A percentile compares a stretch with the other conserved stretches of the same genome.
These are phyloP conservation scores for Nemoura dubitans DNA, from an alignment of 2,888 invertebrate species.

Conservation along the genomic window DNA sequence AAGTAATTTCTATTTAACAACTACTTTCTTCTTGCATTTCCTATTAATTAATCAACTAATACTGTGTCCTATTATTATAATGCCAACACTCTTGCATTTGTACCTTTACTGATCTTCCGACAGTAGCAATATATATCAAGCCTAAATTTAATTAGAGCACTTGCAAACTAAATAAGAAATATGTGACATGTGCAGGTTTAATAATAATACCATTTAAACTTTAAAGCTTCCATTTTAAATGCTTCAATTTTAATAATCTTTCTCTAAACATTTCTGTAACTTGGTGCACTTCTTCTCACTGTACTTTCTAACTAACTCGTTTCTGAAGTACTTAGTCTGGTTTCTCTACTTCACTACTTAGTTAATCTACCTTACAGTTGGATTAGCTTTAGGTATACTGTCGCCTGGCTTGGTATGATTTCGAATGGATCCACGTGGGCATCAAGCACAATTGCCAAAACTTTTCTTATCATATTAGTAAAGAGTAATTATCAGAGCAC, in stretches of 20 bases:
- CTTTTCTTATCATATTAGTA: no score
- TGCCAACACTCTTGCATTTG: not conserved
- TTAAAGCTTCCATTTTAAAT: slow-evolving; percentile 1
- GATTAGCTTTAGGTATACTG: not conserved
- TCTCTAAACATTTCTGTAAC: slow-evolving; percentile 25
- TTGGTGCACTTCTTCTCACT: not conserved
- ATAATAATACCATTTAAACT: not conserved
- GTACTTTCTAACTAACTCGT: not conserved
- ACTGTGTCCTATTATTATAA: not conserved
- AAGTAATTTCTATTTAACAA: not conserved
- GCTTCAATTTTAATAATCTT: slow-evolving; percentile 30
- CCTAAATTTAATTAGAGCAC: not conserved
- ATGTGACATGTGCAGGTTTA: slow-evolving; percentile 1
- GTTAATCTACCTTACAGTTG: no score
- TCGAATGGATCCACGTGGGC: no score
- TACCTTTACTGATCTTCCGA: not conserved
- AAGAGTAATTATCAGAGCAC: no score
- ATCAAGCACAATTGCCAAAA: no score
- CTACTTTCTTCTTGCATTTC: slow-evolving; percentile 15
- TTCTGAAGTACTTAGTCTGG: not conserved
- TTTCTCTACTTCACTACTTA: not conserved
- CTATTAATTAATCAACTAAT: slow-evolving; percentile 14
- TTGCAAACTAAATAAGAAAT: not conserved
- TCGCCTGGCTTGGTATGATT: no score
- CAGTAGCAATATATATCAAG: not conserved